These are phyloP conservation scores for Lathronympha strigana DNA, from an alignment of 2,888 invertebrate genomes.

Conservation along the genomic window DNA sequence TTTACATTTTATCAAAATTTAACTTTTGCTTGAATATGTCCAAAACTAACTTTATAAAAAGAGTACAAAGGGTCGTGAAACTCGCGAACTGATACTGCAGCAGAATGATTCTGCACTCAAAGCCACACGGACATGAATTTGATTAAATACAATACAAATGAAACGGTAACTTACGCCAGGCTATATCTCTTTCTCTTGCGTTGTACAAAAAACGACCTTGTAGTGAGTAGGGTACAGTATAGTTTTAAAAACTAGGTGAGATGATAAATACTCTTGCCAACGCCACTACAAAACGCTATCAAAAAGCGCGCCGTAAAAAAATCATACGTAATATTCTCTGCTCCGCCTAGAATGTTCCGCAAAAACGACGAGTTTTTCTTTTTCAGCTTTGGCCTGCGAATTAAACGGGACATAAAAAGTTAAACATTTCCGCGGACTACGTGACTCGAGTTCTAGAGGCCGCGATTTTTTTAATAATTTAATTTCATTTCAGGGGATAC, in stretches of 20 bases:
- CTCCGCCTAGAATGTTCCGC: slow-evolving; percentile 11
- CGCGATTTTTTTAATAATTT: slow-evolving; percentile 24
- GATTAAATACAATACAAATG: slow-evolving; percentile 23
- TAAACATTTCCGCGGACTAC: slow-evolving; percentile 37
- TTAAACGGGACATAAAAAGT: slow-evolving; percentile 37
- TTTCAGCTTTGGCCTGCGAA: slow-evolving; percentile 22
- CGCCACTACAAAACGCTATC: slow-evolving; percentile 27
- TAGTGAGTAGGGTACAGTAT: neutral
- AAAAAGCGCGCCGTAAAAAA: slow-evolving; percentile 26
- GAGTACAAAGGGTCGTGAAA: too few species aligned
- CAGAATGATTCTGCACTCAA: slow-evolving; percentile 4
- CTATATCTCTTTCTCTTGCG: neutral
- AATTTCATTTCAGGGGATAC: slow-evolving; percentile 33
- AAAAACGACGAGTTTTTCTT: slow-evolving; percentile 25
- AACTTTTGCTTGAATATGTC: too few species aligned
- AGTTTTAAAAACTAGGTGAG: neutral
- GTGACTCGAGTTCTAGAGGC: slow-evolving; percentile 29
- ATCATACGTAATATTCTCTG: slow-evolving; percentile 23
- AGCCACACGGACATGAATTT: slow-evolving; percentile 22
- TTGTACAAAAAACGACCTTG: neutral
- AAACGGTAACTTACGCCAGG: neutral
- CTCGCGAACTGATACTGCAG: neutral
- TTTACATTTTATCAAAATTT: too few species aligned
- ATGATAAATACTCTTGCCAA: neutral
- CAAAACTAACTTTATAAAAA: neutral